Evolutionary conservation across 53 echinoderm and acorn worm species (phyloP), one percentile per base, ranked within the genome.

Genomic region (Arbacia lixula): DNA sequence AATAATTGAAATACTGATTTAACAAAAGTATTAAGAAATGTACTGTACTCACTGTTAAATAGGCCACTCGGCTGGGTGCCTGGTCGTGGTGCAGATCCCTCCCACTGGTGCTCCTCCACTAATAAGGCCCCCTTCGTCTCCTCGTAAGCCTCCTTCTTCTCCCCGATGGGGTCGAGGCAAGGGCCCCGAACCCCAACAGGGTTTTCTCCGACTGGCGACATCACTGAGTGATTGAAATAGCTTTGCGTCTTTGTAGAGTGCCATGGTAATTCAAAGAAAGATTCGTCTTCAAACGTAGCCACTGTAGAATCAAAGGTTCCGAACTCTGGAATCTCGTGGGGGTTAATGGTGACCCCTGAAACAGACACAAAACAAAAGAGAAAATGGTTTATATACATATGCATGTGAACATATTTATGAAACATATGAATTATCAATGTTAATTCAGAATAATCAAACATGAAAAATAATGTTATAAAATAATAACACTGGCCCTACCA

Each of bases 1-100:
- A n/a, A n/a, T n/a, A n/a, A n/a, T n/a, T n/a, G n/a, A n/a, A n/a
- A n/a, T n/a, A n/a, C n/a, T n/a, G n/a, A n/a, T n/a, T n/a, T n/a
- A n/a, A n/a, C n/a, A n/a, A n/a, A n/a, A n/a, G n/a, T n/a, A n/a
- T n/a, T 14, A 12, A 1, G 19, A 50, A 14, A 12, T 50, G 19
- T 50, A 19, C 12, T 31, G 20, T 32, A 74, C 89, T 93, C 57
- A 93, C 93, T 86, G 91, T 93, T 90, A 93, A 93, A 93, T 36
- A 91, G 76, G 82, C 90, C 88, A 91, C 88, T 85, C 85, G 29
- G 74, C 19, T 60, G 39, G 76, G 74, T 57, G 39, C 42, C 61
- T 17, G 24, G 46, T 28, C 42, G 90, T 83, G 57, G 85, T 78
- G 91, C 75, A 86, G 39, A 14, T 25, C 36, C 21, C 79, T 78